Percentiles rank a stretch among this genome's conserved stretches.
Conservation (phyloP, 2,888 invertebrate genomes). For the Cyclophora albipunctata region DNA sequence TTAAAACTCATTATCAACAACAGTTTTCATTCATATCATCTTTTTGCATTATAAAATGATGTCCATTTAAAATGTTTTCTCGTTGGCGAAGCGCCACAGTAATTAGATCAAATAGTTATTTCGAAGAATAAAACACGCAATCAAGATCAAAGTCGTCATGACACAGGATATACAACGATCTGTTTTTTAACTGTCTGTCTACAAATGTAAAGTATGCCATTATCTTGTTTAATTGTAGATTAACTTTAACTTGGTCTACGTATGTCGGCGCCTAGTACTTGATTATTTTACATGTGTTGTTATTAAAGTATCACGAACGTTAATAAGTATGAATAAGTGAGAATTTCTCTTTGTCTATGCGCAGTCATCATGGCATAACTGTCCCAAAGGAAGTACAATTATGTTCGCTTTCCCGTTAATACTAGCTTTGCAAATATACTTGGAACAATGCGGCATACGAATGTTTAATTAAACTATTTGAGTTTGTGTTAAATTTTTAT, state of each 20-base stretch:
- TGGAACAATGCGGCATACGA: background rate
- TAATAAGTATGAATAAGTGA: conserved; percentile 47
- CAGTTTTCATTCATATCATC: background rate
- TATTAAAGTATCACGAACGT: conserved; percentile 23
- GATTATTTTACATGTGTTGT: too few relatives aligned
- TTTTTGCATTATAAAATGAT: background rate
- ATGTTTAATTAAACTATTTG: background rate
- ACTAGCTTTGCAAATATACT: conserved; percentile 13
- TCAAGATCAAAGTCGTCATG: conserved; percentile 4
- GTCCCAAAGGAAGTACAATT: conserved; percentile 58
- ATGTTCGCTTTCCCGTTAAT: conserved; percentile 49
- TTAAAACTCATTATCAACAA: background rate
- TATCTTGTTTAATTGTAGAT: background rate
- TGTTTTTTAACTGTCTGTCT: conserved; percentile 4
- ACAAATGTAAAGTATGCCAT: conserved; percentile 6
- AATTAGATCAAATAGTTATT: conserved; percentile 38
- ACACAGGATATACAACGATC: conserved; percentile 6
- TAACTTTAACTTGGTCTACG: background rate
- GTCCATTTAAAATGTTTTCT: conserved; percentile 24
- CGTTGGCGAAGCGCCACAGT: conserved; percentile 33
- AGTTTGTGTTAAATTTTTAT: too few relatives aligned
- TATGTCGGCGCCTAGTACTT: too few relatives aligned
- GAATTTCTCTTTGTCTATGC: conserved; percentile 43
- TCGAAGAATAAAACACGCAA: conserved; percentile 19
- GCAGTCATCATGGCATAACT: conserved; percentile 43